phyloP scores from a whole-genome alignment of 2,113 vertebrate genomes.

The Rhodinocichla rosea region DNA sequence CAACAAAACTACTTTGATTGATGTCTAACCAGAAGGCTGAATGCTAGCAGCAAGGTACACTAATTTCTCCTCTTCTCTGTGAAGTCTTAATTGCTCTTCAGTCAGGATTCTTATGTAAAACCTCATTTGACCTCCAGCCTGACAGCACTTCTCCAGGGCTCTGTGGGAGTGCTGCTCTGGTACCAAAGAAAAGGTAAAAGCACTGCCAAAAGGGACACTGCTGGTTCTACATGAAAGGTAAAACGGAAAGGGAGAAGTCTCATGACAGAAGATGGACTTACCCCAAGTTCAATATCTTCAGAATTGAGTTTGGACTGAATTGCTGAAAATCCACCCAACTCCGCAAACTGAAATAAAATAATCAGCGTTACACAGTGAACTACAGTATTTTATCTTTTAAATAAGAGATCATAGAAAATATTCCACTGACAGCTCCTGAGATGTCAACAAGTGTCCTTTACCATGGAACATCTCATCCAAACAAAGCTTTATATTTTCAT shows the following conservation, averaged over 20 bases:
- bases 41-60: neutral
- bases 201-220: neutral
- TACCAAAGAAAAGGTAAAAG: neutral
- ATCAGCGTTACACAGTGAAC: neutral
- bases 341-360: constrained; percentile 86
- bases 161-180: neutral
- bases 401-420: neutral
- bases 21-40: neutral
- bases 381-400: neutral
- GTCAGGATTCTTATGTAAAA: neutral
- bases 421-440: neutral
- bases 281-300: constrained; percentile 94
- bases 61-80: neutral
- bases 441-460: neutral
- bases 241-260: neutral
- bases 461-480: neutral
- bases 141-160: neutral
- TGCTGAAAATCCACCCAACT: constrained; percentile 94
- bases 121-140: neutral
- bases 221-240: neutral
- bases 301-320: constrained; percentile 93
- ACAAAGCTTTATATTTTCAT: neutral
- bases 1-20: neutral
- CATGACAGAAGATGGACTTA: constrained; percentile 66
- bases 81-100: neutral